These are phyloP conservation scores for Distichodus sexfasciatus DNA, from an alignment of 2,797 vertebrate genomes.

Conservation along the genomic window DNA sequence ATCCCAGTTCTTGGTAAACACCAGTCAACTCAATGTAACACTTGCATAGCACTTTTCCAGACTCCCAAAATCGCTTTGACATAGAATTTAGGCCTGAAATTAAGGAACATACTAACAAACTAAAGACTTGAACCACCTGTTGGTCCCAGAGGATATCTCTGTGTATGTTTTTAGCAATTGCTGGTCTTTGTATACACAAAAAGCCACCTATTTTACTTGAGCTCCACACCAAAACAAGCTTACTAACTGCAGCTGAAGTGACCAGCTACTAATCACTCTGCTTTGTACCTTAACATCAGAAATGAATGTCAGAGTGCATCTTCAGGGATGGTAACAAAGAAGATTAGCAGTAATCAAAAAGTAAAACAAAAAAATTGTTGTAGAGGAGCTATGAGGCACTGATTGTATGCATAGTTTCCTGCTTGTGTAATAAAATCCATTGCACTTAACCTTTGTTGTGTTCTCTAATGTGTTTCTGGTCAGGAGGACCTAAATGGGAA, in stretches of 20 bases:
- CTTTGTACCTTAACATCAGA: background rate
- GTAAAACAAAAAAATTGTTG: background rate
- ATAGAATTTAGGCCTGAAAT: no score
- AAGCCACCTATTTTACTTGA: constrained; percentile 27
- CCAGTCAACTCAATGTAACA: no score
- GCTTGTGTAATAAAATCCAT: constrained; percentile 28
- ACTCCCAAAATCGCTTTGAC: no score
- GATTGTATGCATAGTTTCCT: constrained; percentile 16
- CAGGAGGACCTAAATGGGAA: background rate
- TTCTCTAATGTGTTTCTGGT: no score
- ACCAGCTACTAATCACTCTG: constrained; percentile 39
- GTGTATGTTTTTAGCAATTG: constrained; percentile 13
- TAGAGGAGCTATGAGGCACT: background rate
- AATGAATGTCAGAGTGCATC: constrained; percentile 7
- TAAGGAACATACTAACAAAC: no score
- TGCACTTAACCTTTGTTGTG: constrained; percentile 12
- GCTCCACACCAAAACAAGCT: constrained; percentile 5
- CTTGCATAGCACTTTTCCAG: no score
- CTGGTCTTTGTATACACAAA: constrained; percentile 1
- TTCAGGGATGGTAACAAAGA: constrained; percentile 25
- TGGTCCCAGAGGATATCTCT: no score
- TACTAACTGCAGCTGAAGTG: constrained; percentile 38
- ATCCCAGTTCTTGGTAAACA: no score
- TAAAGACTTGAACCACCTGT: no score
- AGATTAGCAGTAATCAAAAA: constrained; percentile 9